phyloP scores from a whole-genome alignment of 2,888 invertebrate species.

The Willowsia nigromaculata region DNA sequence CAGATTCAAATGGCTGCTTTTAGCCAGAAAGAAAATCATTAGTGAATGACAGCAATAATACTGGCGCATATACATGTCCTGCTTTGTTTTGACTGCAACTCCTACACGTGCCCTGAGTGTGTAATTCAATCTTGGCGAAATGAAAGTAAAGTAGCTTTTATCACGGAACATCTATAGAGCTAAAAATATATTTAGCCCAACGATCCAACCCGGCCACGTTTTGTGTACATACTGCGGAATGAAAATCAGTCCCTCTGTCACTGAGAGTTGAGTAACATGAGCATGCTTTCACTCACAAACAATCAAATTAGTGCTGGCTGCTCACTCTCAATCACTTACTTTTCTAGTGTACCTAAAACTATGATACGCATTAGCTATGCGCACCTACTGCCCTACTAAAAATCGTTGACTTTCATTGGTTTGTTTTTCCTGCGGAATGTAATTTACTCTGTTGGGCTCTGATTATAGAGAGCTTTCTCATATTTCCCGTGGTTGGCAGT shows the following conservation, averaged over 20 bases:
- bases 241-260: neutral
- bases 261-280: neutral
- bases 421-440: neutral
- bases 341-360: neutral
- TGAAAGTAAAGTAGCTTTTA: neutral
- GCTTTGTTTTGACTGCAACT: neutral
- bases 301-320: constrained; percentile 4
- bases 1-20: neutral
- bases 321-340: neutral
- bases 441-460: neutral
- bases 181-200: no score
- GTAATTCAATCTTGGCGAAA: neutral
- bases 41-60: neutral
- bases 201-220: neutral
- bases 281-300: neutral
- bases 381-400: neutral
- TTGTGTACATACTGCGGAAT: neutral
- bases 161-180: neutral
- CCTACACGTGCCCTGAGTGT: neutral
- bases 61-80: neutral
- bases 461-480: no score
- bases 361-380: neutral
- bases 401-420: neutral
- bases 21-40: neutral
- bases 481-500: no score